These are phyloP conservation scores for Triplophysa bombifrons DNA, from an alignment of 2,797 vertebrate genomes.

Conservation along the genomic window DNA sequence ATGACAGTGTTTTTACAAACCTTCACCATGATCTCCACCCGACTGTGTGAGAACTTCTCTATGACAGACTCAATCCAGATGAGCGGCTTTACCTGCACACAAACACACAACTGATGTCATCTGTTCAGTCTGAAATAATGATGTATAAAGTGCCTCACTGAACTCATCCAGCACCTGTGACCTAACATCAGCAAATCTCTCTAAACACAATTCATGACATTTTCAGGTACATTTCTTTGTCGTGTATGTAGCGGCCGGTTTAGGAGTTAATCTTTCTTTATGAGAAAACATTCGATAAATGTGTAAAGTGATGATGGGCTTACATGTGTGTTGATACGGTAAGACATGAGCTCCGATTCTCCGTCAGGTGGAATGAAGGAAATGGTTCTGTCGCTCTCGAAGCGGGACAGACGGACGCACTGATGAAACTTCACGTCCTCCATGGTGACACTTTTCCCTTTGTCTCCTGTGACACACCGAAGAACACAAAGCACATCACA, in stretches of 20 bases:
- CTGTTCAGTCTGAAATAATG: no score
- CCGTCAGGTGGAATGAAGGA: conserved; percentile 93
- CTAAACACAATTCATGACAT: no score
- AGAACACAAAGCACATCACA: conserved; percentile 20
- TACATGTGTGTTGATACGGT: conserved; percentile 91
- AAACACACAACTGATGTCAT: neutral
- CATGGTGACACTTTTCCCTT: conserved; percentile 89
- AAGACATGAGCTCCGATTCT: conserved; percentile 94
- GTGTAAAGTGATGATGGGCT: conserved; percentile 30
- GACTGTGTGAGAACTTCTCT: conserved; percentile 93
- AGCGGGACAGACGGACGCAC: conserved; percentile 91
- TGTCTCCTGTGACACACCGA: conserved; percentile 77
- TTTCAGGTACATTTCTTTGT: no score
- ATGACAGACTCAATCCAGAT: conserved; percentile 96
- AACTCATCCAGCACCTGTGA: neutral
- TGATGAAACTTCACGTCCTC: conserved; percentile 97
- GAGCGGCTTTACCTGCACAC: conserved; percentile 86
- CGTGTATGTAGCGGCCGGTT: no score
- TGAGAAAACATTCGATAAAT: no score
- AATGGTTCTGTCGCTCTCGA: conserved; percentile 91
- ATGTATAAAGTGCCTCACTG: neutral
- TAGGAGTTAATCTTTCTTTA: neutral
- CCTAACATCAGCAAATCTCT: no score
- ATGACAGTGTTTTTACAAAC: conserved; percentile 13
- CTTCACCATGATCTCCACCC: conserved; percentile 96